Conservation (phyloP, 2,888 invertebrate species). For the Atethmia centrago region DNA sequence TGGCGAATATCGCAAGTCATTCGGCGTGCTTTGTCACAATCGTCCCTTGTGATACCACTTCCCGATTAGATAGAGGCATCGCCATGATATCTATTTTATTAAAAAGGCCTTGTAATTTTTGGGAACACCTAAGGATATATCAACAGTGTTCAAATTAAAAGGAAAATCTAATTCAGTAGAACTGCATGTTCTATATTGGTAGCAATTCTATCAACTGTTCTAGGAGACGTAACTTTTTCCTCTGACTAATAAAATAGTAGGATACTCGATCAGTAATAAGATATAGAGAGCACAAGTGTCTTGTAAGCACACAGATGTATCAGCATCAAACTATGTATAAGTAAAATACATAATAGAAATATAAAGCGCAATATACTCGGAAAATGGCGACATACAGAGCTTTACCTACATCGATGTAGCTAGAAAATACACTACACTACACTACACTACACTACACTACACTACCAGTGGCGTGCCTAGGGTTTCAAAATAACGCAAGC, state of each 20-base stretch:
- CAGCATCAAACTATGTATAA: background rate
- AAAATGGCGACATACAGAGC: background rate
- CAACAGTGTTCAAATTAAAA: background rate
- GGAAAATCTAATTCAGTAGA: background rate
- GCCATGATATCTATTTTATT: conserved; percentile 67
- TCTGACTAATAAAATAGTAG: background rate
- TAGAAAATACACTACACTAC: too few relatives aligned
- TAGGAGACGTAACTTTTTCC: background rate
- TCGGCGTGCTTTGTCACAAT: conserved; percentile 65
- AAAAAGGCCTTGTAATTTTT: background rate
- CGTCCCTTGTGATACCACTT: conserved; percentile 67
- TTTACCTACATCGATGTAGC: background rate
- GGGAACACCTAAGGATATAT: background rate
- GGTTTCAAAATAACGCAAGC: too few relatives aligned
- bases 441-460: too few relatives aligned
- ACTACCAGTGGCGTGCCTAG: too few relatives aligned
- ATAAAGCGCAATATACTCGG: background rate
- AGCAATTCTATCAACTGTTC: background rate
- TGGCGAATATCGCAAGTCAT: conserved; percentile 86
- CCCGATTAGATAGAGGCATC: conserved; percentile 68
- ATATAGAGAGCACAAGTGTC: too few relatives aligned
- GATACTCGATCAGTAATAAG: background rate
- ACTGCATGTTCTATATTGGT: background rate
- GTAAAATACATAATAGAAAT: background rate
- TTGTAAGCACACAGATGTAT: background rate